Conservation (phyloP, 2,797 vertebrate genomes). For the Eptatretus atami region DNA sequence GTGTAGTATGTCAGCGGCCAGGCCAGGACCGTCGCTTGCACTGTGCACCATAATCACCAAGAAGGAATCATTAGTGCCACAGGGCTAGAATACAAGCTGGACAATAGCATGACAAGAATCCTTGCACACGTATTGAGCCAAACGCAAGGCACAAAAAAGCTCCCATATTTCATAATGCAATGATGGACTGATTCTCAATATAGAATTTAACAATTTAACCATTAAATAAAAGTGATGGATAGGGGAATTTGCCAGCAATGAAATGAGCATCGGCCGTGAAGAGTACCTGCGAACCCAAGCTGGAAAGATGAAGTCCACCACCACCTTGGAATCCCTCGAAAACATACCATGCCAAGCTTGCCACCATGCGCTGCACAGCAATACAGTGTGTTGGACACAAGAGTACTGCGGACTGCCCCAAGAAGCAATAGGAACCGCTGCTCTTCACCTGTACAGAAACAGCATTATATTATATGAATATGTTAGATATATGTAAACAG, state of each 20-base stretch:
- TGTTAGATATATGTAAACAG: no score
- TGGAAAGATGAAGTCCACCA: slow-evolving; percentile 95
- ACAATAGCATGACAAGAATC: no score
- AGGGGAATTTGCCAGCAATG: no score
- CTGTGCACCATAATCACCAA: slow-evolving; percentile 14
- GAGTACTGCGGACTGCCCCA: slow-evolving; percentile 76
- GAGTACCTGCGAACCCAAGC: slow-evolving; percentile 79
- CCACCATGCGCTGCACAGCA: slow-evolving; percentile 82
- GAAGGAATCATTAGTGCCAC: no score
- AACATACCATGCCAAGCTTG: slow-evolving; percentile 99
- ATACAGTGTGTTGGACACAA: slow-evolving; percentile 96
- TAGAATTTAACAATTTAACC: no score
- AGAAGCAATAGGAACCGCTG: slow-evolving; percentile 59
- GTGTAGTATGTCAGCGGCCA: slow-evolving; percentile 67
- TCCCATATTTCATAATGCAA: no score
- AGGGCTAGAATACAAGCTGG: no score
- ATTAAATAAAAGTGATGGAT: no score
- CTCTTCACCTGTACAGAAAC: slow-evolving; percentile 46
- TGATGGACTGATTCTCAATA: no score
- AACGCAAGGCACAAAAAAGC: no score
- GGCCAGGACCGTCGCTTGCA: slow-evolving; percentile 74
- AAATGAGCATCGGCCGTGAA: not conserved
- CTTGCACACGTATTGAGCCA: no score
- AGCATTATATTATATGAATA: not conserved
- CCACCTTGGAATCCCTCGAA: slow-evolving; percentile 91